phyloP scores from a whole-genome alignment of 2,888 invertebrate species.

The Thymelicus acteon region DNA sequence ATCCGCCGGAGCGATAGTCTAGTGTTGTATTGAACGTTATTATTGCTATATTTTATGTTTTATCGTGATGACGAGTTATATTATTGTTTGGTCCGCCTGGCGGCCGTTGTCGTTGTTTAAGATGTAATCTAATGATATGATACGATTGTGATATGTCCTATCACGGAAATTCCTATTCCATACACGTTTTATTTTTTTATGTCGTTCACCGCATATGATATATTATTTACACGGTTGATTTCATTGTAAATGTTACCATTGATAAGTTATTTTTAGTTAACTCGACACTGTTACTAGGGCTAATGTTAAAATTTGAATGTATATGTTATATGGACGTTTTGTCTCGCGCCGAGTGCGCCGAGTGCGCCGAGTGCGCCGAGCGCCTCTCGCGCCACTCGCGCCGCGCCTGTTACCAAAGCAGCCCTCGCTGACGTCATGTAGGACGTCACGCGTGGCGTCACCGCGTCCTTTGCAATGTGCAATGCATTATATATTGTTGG shows the following conservation, averaged over 20 bases:
- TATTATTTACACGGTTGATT: conserved; percentile 66
- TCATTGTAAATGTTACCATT: conserved; percentile 84
- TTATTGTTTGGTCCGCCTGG: conserved; percentile 54
- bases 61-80: conserved; percentile 41
- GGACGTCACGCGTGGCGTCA: conserved; percentile 41
- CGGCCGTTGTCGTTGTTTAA: conserved; percentile 50
- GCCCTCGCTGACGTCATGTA: conserved; percentile 44
- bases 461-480: conserved; percentile 44
- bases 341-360: conserved; percentile 48
- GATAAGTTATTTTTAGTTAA: conserved; percentile 76
- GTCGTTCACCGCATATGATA: conserved; percentile 67
- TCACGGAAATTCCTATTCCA: conserved; percentile 81
- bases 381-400: conserved; percentile 29
- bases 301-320: conserved; percentile 36
- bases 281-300: conserved; percentile 40
- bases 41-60: conserved; percentile 48
- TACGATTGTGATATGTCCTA: conserved; percentile 78
- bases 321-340: conserved; percentile 41
- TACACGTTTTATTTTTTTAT: conserved; percentile 76
- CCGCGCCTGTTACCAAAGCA: conserved; percentile 58
- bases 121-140: conserved; percentile 46
- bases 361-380: too few relatives aligned
- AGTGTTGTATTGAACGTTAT: conserved; percentile 64
- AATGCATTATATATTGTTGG: conserved; percentile 44
- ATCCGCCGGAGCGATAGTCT: conserved; percentile 37